Evolutionary conservation across 2,888 invertebrate species (phyloP).

Genomic region (Hydrotaea diabolus): DNA sequence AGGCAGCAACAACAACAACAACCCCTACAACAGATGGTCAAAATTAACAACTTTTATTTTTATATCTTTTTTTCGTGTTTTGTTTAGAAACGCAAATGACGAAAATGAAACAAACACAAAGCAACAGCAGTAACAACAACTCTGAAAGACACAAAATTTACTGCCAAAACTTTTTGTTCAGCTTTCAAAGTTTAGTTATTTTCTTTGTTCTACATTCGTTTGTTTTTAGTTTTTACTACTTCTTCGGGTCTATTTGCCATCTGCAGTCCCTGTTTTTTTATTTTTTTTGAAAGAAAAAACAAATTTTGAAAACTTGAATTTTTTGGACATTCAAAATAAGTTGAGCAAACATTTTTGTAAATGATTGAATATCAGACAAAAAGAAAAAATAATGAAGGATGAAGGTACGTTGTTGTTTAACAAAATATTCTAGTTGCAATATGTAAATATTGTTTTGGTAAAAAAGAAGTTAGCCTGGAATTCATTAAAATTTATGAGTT

Average conservation of each 20-base stretch:
- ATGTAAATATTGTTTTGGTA: neutral
- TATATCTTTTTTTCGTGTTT: constrained; percentile 10
- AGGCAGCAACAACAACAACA: constrained; percentile 49
- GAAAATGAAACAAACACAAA: neutral
- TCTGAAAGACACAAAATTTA: constrained; percentile 5
- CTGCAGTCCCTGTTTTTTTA: neutral
- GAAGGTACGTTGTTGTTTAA: neutral
- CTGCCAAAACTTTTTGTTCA: constrained; percentile 12
- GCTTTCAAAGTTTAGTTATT: constrained; percentile 4
- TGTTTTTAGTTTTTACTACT: neutral
- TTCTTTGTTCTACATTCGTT: neutral
- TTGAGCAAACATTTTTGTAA: too few relatives aligned
- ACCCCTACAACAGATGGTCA: constrained; percentile 48
- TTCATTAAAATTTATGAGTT: too few relatives aligned
- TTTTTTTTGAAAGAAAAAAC: neutral
- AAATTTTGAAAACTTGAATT: neutral
- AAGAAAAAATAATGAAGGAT: neutral
- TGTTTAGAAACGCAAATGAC: constrained; percentile 1
- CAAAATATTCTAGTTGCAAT: neutral
- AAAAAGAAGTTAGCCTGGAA: too few relatives aligned
- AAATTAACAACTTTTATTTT: constrained; percentile 61
- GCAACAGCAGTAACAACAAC: neutral
- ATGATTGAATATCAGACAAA: neutral
- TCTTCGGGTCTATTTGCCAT: neutral
- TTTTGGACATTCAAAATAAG: neutral